phyloP scores from a whole-genome alignment of 2,113 vertebrate genomes.

The Cepphus grylle region DNA sequence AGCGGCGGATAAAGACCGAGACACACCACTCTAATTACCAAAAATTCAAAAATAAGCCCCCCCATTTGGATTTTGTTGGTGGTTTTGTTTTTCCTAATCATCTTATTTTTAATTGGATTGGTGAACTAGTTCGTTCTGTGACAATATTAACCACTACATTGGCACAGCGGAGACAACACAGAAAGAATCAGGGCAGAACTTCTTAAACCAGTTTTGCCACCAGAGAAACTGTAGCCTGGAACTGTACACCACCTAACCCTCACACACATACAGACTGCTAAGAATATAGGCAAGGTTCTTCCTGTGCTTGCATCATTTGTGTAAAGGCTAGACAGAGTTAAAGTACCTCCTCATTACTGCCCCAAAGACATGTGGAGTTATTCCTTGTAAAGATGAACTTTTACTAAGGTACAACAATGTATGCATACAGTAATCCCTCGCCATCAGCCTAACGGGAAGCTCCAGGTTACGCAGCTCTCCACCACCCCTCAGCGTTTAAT shows the following conservation, averaged over 20 bases:
- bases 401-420: neutral
- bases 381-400: neutral
- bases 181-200: neutral
- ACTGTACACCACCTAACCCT: neutral
- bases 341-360: neutral
- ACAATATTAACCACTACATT: neutral
- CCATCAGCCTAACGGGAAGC: neutral
- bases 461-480: neutral
- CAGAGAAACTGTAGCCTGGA: neutral
- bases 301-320: neutral
- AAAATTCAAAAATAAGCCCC: neutral
- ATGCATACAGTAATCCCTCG: neutral
- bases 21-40: neutral
- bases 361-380: neutral
- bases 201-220: neutral
- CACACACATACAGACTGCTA: neutral
- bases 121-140: neutral
- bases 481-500: neutral
- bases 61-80: neutral
- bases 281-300: neutral
- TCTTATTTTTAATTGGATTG: neutral
- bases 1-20: accelerated
- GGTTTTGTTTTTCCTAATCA: neutral
- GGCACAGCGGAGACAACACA: neutral
- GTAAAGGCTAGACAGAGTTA: neutral